Evolutionary conservation across 2,888 invertebrate genomes (phyloP).

Genomic region (Allacma fusca): DNA sequence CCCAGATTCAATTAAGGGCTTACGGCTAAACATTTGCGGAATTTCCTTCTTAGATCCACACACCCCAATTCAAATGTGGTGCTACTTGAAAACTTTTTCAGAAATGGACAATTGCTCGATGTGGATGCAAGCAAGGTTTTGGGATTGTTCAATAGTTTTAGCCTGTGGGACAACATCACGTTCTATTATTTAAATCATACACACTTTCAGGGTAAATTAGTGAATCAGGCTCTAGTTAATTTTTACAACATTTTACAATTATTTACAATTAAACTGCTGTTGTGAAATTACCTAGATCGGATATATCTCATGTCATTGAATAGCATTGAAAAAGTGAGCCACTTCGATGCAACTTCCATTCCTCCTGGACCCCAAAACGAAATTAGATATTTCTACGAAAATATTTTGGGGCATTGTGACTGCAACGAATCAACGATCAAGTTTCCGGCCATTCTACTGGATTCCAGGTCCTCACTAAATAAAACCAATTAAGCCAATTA

Average conservation of each 20-base stretch:
- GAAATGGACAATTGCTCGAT: not conserved
- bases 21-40: too few species aligned
- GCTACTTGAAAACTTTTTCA: slow-evolving; percentile 9
- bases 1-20: too few species aligned
- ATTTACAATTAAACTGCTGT: not conserved
- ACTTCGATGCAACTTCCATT: not conserved
- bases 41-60: not conserved
- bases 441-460: not conserved
- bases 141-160: not conserved
- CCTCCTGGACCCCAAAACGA: not conserved
- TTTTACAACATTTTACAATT: not conserved
- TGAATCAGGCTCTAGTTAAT: too few species aligned
- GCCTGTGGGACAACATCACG: not conserved
- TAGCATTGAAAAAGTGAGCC: not conserved
- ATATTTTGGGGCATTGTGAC: not conserved
- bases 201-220: too few species aligned
- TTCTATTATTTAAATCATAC: not conserved
- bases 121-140: not conserved
- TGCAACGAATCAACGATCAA: not conserved
- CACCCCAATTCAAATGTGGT: not conserved
- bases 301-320: slow-evolving; percentile 4
- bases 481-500: not conserved
- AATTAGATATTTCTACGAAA: not conserved
- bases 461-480: not conserved
- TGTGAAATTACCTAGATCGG: not conserved